Evolutionary conservation across 1,140 invertebrate genomes (phyloP).

Genomic region (Leguminivora glycinivorella): DNA sequence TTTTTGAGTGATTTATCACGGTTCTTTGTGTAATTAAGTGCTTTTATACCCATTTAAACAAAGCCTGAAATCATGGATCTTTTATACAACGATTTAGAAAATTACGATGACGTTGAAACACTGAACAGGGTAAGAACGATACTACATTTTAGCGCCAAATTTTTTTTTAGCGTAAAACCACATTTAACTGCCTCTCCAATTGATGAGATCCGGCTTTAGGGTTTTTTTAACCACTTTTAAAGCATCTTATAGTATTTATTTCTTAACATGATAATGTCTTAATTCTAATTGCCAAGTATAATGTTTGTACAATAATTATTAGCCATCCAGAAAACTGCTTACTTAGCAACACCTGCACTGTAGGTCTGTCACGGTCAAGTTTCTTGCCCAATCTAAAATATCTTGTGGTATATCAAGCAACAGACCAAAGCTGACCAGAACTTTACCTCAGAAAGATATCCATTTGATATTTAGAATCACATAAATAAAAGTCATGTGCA

Average conservation of each 20-base stretch:
- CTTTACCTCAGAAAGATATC: neutral
- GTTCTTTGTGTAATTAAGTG: neutral
- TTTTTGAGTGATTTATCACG: neutral
- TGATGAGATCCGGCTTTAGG: neutral
- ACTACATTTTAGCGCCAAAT: constrained; percentile 67
- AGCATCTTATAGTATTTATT: neutral
- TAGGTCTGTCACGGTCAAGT: no score
- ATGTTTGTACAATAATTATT: neutral
- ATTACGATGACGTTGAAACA: constrained; percentile 56
- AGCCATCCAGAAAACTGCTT: neutral
- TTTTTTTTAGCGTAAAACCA: neutral
- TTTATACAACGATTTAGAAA: constrained; percentile 62
- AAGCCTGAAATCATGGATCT: constrained; percentile 46
- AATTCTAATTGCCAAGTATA: neutral
- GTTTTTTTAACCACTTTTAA: neutral
- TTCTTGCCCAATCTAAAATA: no score
- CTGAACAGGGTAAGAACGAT: constrained; percentile 46
- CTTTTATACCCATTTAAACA: neutral
- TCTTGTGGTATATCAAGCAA: neutral
- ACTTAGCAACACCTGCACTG: neutral
- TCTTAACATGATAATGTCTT: neutral
- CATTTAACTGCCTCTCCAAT: neutral
- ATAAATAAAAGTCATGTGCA: no score
- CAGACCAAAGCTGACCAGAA: neutral
- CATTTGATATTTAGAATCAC: neutral